A percentile compares a stretch with the other conserved stretches of the same genome.
Conservation (phyloP, 2,888 invertebrate species). For the Acrocyrtus sp. region DNA sequence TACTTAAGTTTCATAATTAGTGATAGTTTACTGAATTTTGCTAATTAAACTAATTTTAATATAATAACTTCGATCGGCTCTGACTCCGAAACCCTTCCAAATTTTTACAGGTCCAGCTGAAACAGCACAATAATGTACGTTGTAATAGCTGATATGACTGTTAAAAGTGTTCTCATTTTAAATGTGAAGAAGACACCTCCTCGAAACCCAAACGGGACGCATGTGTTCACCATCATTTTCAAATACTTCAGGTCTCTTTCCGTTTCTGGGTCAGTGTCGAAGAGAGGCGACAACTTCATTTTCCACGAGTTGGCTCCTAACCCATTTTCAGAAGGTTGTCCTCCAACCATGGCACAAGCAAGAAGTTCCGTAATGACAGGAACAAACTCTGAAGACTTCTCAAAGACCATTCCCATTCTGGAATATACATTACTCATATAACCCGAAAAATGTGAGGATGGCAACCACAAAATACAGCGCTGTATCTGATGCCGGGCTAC, state of each 20-base stretch:
- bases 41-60: no score
- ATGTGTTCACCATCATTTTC: not conserved
- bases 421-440: not conserved
- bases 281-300: not conserved
- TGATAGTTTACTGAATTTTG: no score
- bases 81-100: no score
- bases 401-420: not conserved
- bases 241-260: not conserved
- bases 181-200: not conserved
- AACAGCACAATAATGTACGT: not conserved
- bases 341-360: not conserved
- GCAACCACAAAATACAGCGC: not conserved
- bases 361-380: not conserved
- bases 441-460: not conserved
- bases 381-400: not conserved
- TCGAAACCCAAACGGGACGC: not conserved
- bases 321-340: not conserved
- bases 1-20: no score
- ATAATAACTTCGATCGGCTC: no score
- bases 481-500: not conserved
- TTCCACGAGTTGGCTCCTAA: not conserved
- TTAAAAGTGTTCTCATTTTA: not conserved
- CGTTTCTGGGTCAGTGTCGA: not conserved
- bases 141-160: not conserved
- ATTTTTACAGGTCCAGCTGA: not conserved